phyloP scores from a whole-genome alignment of 2,113 vertebrate species.

The Rynchops niger region DNA sequence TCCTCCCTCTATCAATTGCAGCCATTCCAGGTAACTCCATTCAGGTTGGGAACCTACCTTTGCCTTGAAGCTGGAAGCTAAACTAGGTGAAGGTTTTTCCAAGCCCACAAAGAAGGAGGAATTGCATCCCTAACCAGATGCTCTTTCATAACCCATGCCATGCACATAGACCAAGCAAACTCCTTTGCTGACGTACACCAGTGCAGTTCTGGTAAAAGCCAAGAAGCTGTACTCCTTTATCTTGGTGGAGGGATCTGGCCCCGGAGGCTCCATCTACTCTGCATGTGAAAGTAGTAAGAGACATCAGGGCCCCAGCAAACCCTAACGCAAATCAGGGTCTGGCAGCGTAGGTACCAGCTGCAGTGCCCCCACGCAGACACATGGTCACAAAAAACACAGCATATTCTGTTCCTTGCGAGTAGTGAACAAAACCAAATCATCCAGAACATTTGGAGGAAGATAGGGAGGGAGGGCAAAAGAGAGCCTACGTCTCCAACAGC shows the following conservation, averaged over 20 bases:
- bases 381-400: neutral
- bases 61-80: neutral
- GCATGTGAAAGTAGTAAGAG: neutral
- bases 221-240: neutral
- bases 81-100: neutral
- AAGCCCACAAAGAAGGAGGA: neutral
- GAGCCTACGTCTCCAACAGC: slow-evolving; percentile 19
- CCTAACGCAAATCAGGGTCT: neutral
- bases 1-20: neutral
- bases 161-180: neutral
- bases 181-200: neutral
- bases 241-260: neutral
- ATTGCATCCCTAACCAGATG: neutral
- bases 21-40: neutral
- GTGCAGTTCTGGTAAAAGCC: neutral
- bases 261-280: neutral
- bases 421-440: neutral
- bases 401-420: neutral
- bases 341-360: neutral
- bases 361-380: neutral
- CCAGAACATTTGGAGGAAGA: neutral
- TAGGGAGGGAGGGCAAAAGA: neutral
- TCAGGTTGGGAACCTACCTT: neutral
- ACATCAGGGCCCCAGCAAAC: neutral
- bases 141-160: neutral